Conservation (phyloP, 2,888 invertebrate genomes). For the Trichopoda pennipes region DNA sequence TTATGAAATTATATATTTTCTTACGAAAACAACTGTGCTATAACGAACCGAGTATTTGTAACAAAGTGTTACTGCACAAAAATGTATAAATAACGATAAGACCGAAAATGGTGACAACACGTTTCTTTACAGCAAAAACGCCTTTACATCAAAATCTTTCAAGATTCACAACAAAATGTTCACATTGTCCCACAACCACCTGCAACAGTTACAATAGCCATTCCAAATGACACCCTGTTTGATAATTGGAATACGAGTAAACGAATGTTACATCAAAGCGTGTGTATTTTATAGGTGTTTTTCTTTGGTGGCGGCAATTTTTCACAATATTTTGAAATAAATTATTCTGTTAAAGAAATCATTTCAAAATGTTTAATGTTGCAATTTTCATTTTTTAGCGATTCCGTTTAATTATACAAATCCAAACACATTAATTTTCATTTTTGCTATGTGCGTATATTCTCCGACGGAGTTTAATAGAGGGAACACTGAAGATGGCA, state of each 20-base stretch:
- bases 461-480: too few relatives aligned
- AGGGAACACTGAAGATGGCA: too few relatives aligned
- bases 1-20: conserved; percentile 33
- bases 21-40: conserved; percentile 21
- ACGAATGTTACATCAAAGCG: neutral
- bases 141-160: conserved; percentile 44
- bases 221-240: too few relatives aligned
- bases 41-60: conserved; percentile 29
- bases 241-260: neutral
- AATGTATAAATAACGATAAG: conserved; percentile 37
- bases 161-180: conserved; percentile 28
- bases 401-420: too few relatives aligned
- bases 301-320: neutral
- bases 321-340: too few relatives aligned
- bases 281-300: neutral
- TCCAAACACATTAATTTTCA: too few relatives aligned
- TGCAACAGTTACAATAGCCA: neutral
- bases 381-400: too few relatives aligned
- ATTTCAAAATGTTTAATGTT: too few relatives aligned
- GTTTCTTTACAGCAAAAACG: conserved; percentile 58
- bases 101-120: conserved; percentile 70
- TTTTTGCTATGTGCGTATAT: too few relatives aligned
- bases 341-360: too few relatives aligned
- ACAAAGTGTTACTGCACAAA: conserved; percentile 53
- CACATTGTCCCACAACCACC: neutral